A percentile compares a stretch with the other conserved stretches of the same genome.
Conservation (phyloP, 2,888 invertebrate genomes). For the Enoplolaimus lenunculus region DNA sequence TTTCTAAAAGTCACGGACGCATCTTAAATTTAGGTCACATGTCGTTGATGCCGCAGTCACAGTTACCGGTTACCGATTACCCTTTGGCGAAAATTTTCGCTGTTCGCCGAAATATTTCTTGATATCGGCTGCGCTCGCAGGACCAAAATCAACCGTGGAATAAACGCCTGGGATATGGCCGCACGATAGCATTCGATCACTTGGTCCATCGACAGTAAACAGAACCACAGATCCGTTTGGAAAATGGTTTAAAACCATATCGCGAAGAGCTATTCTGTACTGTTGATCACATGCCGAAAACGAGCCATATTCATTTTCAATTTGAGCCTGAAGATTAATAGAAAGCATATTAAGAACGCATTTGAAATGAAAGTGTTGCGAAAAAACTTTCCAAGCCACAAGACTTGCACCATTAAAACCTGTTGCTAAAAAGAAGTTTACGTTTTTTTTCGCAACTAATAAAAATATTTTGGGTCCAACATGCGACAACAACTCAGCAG, state of each 20-base stretch:
- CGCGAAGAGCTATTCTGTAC: slow-evolving; percentile 56
- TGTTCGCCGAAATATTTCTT: slow-evolving; percentile 2
- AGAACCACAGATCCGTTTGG: slow-evolving; percentile 57
- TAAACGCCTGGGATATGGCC: slow-evolving; percentile 58
- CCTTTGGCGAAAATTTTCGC: no score
- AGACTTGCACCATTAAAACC: no score
- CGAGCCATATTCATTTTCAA: slow-evolving; percentile 88
- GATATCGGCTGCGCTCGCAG: not conserved
- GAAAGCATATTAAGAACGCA: not conserved
- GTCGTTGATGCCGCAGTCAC: no score
- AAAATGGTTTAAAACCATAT: slow-evolving; percentile 50
- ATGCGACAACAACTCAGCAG: no score
- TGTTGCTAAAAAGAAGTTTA: no score
- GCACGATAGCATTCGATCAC: slow-evolving; percentile 48
- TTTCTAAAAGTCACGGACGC: no score
- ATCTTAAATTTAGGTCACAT: no score
- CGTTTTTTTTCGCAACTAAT: no score
- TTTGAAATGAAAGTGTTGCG: no score
- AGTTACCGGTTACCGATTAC: no score
- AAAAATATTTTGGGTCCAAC: no score
- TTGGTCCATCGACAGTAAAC: slow-evolving; percentile 67
- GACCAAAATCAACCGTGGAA: slow-evolving; percentile 51
- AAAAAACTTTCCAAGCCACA: no score
- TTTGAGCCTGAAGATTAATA: slow-evolving; percentile 38
- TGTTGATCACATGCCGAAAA: slow-evolving; percentile 56